These are phyloP conservation scores for Anguilla marmorata DNA, from an alignment of 2,797 vertebrate genomes.

Conservation along the genomic window DNA sequence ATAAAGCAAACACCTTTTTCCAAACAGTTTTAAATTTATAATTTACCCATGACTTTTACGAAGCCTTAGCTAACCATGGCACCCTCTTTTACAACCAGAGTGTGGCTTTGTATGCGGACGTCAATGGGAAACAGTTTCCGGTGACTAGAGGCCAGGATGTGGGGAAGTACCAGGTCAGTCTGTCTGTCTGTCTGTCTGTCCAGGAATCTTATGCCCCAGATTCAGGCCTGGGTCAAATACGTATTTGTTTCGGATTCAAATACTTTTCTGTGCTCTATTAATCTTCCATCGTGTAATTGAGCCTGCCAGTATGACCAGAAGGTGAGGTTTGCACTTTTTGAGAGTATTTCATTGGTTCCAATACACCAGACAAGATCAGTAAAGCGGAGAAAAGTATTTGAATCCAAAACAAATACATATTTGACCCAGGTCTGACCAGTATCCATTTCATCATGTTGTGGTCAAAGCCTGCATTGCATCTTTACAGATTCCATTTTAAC, in stretches of 20 bases:
- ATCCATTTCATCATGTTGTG: background rate
- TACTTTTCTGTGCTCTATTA: too few species aligned
- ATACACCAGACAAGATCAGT: too few species aligned
- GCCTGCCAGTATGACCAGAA: too few species aligned
- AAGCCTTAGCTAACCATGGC: background rate
- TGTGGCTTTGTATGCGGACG: slow-evolving; percentile 86
- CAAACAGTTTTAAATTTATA: background rate
- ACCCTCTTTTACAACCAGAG: slow-evolving; percentile 66
- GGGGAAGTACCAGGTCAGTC: slow-evolving; percentile 85
- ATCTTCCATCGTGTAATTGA: too few species aligned
- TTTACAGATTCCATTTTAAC: background rate
- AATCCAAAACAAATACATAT: too few species aligned
- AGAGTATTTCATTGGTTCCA: too few species aligned
- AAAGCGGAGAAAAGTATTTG: too few species aligned
- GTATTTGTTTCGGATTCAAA: too few species aligned
- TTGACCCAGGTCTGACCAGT: too few species aligned
- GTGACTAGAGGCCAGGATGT: slow-evolving; percentile 90
- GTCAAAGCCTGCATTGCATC: background rate
- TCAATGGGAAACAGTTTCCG: slow-evolving; percentile 89
- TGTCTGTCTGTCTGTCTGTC: background rate
- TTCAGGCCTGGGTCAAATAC: background rate
- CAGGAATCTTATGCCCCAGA: too few species aligned
- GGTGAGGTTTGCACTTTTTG: too few species aligned
- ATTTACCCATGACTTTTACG: background rate
- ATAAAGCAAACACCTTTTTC: background rate